phyloP scores from a whole-genome alignment of 2,797 vertebrate genomes.

The Hafferia zeledoni region DNA sequence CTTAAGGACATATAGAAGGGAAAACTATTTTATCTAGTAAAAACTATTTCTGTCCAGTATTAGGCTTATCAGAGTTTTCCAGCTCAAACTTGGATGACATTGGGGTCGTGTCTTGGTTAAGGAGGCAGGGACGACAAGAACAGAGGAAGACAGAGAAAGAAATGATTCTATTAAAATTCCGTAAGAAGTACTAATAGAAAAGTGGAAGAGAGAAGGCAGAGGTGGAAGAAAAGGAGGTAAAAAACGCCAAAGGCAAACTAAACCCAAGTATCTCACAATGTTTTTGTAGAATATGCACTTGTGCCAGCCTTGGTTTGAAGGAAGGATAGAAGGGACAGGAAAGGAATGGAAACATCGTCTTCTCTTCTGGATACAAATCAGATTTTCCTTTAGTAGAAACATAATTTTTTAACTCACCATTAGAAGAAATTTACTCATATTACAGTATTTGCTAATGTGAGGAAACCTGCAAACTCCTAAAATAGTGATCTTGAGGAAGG shows the following conservation, averaged over 20 bases:
- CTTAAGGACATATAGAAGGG: not conserved
- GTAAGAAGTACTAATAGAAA: not conserved
- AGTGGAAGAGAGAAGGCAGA: not conserved
- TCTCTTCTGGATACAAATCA: not conserved
- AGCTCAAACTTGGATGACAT: not conserved
- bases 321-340: not conserved
- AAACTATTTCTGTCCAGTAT: not conserved
- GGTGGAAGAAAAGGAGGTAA: not conserved
- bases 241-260: not conserved
- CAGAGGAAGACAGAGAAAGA: not conserved
- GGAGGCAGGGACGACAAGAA: not conserved
- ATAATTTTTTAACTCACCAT: not conserved
- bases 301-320: not conserved
- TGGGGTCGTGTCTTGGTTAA: not conserved
- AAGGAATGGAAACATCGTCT: not conserved
- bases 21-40: not conserved
- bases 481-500: not conserved
- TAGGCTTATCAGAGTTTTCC: not conserved
- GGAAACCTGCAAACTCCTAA: not conserved
- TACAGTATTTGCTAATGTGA: not conserved
- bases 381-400: not conserved
- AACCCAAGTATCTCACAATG: not conserved
- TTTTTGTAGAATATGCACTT: not conserved
- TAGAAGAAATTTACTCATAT: not conserved
- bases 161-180: not conserved